phyloP scores from a whole-genome alignment of 2,797 vertebrate genomes.

The Sorex maritimensis region DNA sequence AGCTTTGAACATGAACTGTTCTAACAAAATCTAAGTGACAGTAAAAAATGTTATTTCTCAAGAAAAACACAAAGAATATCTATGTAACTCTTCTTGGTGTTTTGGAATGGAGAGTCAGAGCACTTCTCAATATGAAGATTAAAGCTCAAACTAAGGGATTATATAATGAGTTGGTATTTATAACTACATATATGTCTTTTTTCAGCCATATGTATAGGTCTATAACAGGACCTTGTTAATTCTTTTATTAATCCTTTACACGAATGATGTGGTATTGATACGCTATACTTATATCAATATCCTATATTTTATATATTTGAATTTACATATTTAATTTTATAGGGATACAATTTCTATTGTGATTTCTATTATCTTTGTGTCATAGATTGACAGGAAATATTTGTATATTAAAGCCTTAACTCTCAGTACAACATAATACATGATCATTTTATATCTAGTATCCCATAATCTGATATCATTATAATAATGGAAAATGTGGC shows the following conservation, averaged over 20 bases:
- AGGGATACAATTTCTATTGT: not conserved
- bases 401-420: not conserved
- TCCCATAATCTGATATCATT: not conserved
- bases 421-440: not conserved
- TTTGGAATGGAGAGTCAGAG: not conserved
- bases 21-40: not conserved
- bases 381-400: not conserved
- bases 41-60: not conserved
- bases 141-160: not conserved
- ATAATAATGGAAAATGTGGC: not conserved
- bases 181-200: not conserved
- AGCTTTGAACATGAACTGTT: not conserved
- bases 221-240: not conserved
- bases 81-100: not conserved
- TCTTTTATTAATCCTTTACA: not conserved
- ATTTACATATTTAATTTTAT: not conserved
- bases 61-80: not conserved
- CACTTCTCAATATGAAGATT: not conserved
- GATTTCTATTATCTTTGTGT: not conserved
- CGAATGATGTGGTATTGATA: not conserved
- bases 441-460: not conserved
- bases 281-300: not conserved
- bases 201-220: not conserved
- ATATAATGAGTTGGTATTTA: not conserved
- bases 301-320: constrained; percentile 13